Percentiles rank a stretch among this genome's conserved stretches.
Evolutionary conservation across 1,140 invertebrate genomes (phyloP).

Genomic region (Drosophila bocqueti): DNA sequence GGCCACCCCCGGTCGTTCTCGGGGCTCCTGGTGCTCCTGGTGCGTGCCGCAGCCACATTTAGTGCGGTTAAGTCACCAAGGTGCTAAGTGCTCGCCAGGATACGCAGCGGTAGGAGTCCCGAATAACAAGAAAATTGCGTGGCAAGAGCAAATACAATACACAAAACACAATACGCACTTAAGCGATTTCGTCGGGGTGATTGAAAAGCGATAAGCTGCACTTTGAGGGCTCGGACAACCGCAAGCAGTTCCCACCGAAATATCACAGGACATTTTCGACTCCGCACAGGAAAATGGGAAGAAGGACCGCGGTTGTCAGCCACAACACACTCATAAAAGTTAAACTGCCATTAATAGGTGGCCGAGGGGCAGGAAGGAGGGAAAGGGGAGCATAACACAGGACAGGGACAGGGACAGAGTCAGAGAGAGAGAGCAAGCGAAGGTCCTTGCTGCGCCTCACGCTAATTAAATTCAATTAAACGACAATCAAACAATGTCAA

Average conservation of each 20-base stretch:
- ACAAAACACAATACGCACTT: constrained; percentile 55
- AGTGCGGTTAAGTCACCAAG: constrained; percentile 81
- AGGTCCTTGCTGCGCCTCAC: constrained; percentile 69
- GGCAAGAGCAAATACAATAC: constrained; percentile 65
- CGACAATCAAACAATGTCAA: constrained; percentile 84
- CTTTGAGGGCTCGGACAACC: constrained; percentile 26
- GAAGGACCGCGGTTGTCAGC: constrained; percentile 42
- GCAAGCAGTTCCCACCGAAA: constrained; percentile 44
- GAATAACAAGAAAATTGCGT: constrained; percentile 76
- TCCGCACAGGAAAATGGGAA: background rate
- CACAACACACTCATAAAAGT: constrained; percentile 71
- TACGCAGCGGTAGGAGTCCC: constrained; percentile 15
- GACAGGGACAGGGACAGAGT: background rate
- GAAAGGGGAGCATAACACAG: background rate
- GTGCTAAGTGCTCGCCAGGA: constrained; percentile 62
- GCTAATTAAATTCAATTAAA: constrained; percentile 85
- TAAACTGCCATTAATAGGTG: constrained; percentile 76
- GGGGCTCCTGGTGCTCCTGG: constrained; percentile 45
- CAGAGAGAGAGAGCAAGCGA: background rate
- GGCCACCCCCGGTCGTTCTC: constrained; percentile 3
- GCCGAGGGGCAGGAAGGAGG: background rate
- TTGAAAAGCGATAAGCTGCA: constrained; percentile 54
- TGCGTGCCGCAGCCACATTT: constrained; percentile 74
- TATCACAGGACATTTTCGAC: background rate
- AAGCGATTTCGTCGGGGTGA: constrained; percentile 40